Conservation (phyloP, 1,140 invertebrate species). For the Hermatobates lingyangjiaoensis region DNA sequence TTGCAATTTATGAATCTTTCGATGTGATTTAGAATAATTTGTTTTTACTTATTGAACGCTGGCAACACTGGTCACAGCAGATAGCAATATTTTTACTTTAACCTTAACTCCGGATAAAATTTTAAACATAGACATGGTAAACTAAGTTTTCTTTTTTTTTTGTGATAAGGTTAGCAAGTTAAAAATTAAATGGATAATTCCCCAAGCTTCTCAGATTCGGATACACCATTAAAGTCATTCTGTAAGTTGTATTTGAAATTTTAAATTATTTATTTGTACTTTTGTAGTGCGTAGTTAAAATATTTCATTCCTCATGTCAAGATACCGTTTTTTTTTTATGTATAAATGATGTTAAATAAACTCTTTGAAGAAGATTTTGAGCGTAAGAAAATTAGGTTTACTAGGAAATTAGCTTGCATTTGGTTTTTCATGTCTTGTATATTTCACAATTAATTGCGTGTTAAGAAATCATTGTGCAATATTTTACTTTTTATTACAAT, state of each 20-base stretch:
- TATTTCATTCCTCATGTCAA: not conserved
- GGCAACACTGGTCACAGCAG: no score
- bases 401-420: not conserved
- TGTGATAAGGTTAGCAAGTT: no score
- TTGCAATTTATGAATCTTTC: no score
- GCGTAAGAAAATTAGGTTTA: not conserved
- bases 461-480: no score
- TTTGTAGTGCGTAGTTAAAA: not conserved
- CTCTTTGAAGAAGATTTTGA: not conserved
- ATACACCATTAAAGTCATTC: slow-evolving; percentile 7
- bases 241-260: slow-evolving; percentile 3
- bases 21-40: no score
- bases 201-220: slow-evolving; percentile 9
- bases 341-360: not conserved
- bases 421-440: no score
- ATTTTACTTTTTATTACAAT: not conserved
- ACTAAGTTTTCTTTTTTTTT: no score
- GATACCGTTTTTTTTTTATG: not conserved
- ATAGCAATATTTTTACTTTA: no score
- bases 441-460: no score
- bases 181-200: slow-evolving; percentile 9
- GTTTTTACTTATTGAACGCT: no score
- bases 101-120: no score
- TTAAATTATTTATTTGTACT: not conserved
- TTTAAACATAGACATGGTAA: no score